These are phyloP conservation scores for Eleginops maclovinus DNA, from an alignment of 2,113 vertebrate species.

Conservation along the genomic window DNA sequence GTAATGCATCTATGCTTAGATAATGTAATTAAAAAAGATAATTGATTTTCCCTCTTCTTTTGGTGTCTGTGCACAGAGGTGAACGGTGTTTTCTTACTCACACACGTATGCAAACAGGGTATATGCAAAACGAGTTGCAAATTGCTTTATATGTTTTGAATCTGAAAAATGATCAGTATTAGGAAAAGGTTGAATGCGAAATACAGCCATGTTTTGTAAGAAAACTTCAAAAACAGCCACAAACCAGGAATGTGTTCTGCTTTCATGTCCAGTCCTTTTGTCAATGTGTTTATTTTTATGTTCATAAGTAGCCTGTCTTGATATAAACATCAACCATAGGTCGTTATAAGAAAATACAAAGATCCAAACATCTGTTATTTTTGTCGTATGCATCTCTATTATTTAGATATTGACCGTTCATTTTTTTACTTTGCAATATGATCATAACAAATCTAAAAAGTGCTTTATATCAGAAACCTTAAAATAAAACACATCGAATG, in stretches of 20 bases:
- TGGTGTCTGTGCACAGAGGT: slow-evolving; percentile 60
- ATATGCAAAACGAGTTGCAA: slow-evolving; percentile 54
- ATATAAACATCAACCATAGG: not conserved
- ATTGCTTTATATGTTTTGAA: slow-evolving; percentile 45
- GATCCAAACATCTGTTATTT: slow-evolving; percentile 1
- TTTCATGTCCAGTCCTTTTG: slow-evolving; percentile 42
- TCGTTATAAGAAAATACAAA: not conserved
- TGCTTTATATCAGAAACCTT: not conserved
- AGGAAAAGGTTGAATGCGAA: slow-evolving; percentile 35
- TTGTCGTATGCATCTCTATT: not conserved
- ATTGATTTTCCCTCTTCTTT: slow-evolving; percentile 74
- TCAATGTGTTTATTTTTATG: slow-evolving; percentile 43
- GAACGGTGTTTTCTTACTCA: slow-evolving; percentile 37
- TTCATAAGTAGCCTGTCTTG: not conserved
- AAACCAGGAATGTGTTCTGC: slow-evolving; percentile 48
- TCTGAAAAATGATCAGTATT: slow-evolving; percentile 25
- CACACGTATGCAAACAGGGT: slow-evolving; percentile 51
- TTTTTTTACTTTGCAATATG: not conserved
- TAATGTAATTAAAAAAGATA: slow-evolving; percentile 84
- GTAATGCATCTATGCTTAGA: slow-evolving; percentile 84
- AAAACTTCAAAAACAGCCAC: slow-evolving; percentile 18
- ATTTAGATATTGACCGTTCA: not conserved
- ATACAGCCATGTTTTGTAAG: slow-evolving; percentile 53
- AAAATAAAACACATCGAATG: not conserved
- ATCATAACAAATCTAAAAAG: not conserved